Conservation (phyloP, 2,888 invertebrate species). For the Cantharis rustica region DNA sequence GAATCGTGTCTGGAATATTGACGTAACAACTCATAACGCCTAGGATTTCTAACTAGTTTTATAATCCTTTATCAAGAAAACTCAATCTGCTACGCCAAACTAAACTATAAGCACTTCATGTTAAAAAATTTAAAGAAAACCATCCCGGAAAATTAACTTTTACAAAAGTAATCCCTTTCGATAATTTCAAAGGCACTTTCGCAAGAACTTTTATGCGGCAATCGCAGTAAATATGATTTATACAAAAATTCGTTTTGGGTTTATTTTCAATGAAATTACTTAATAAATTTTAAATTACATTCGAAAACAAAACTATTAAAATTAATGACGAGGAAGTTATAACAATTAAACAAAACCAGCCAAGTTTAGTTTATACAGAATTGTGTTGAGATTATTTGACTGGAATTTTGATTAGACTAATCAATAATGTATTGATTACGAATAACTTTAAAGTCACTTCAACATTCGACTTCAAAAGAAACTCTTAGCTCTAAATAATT, state of each 20-base stretch:
- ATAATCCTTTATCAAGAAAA: conserved; percentile 5
- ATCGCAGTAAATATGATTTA: background rate
- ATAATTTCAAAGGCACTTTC: background rate
- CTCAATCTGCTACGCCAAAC: background rate
- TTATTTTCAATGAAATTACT: background rate
- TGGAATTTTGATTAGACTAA: background rate
- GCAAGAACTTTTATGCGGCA: background rate
- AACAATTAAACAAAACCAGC: background rate
- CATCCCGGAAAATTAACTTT: background rate
- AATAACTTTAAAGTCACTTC: background rate
- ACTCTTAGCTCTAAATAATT: background rate
- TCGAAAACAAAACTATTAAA: background rate
- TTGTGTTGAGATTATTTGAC: background rate
- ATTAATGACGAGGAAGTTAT: background rate
- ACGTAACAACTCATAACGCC: conserved; percentile 51
- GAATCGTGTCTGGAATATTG: conserved; percentile 55
- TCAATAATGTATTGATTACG: background rate
- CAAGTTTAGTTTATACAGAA: background rate
- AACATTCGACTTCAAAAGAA: background rate
- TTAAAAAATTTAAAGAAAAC: background rate
- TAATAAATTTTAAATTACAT: background rate
- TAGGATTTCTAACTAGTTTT: conserved; percentile 42
- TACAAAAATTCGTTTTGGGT: background rate
- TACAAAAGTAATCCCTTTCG: background rate
- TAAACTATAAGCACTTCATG: background rate